Evolutionary conservation across 2,888 invertebrate genomes (phyloP), one percentile per base, ranked within the genome.

Genomic region (Parelbella ahira): DNA sequence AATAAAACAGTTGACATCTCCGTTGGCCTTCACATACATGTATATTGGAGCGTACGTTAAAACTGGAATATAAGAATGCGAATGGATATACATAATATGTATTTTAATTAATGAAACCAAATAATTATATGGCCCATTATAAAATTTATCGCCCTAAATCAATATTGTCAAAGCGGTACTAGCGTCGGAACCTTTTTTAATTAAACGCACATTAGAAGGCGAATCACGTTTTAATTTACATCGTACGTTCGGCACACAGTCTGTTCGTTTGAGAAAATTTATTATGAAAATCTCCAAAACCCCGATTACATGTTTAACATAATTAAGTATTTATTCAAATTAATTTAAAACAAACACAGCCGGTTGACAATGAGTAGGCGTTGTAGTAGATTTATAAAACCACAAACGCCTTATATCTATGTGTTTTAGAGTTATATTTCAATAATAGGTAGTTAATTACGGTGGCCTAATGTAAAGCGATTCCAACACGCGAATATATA

Each of bases 281-380:
- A 59, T 58, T 47, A 50, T 47, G 28, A 42, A 36, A 36, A 29
- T 19, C 28, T 29, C 23, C 28, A 49, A 53, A 38, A 37, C 38
- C 43, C 54, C 65, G 65, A 71, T 67, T 64, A 68, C 52, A 54
- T 57, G 58, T 65, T 69, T 73, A 71, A 63, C 77, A 79, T 79
- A 78, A 80, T 76, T 73, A 77, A 67, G 59, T 64, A 72, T 76
- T 75, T 77, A 79, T 77, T 76, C 58, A 76, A 76, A 81, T 70
- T 48, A 56, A 49, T 53, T 45, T 50, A 62, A 69, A 69, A 66
- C 69, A 72, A 71, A 50, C 46, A 45, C 43, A 15, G 23, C 23
- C 24, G 28, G 32, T 33, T 23, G 42, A 49, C 43, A 43, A 47
- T 47, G 24, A 47, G 49, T 47, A 45, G 47, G 47, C 38, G 46